Evolutionary conservation across 2,888 invertebrate species (phyloP).

Genomic region (Cremastinae sp.): DNA sequence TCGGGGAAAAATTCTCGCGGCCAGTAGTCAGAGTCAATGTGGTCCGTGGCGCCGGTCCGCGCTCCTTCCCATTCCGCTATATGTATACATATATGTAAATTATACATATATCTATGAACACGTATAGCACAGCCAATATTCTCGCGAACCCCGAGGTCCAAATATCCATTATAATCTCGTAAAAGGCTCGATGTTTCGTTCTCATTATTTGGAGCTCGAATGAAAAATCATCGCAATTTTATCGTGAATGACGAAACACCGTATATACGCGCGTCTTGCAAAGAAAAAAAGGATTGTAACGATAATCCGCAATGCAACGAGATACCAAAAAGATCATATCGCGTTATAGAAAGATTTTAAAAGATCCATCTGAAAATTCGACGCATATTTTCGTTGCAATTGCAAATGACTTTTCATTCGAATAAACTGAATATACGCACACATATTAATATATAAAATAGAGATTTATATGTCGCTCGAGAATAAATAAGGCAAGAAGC

Average conservation of each 20-base stretch:
- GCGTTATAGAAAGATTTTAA: too few species aligned
- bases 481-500: conserved; percentile 2
- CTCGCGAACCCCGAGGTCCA: conserved; percentile 56
- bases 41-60: conserved; percentile 47
- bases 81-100: conserved; percentile 9
- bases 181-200: conserved; percentile 17
- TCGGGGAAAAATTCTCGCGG: conserved; percentile 20
- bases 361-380: too few species aligned
- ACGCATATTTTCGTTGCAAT: too few species aligned
- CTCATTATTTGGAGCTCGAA: conserved; percentile 10
- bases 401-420: too few species aligned
- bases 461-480: conserved; percentile 12
- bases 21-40: conserved; percentile 59
- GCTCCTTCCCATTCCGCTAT: conserved; percentile 20
- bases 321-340: too few species aligned
- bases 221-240: conserved; percentile 12
- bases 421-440: not conserved
- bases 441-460: too few species aligned
- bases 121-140: conserved; percentile 42
- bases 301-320: not conserved
- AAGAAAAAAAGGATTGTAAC: not conserved
- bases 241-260: not conserved
- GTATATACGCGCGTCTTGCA: not conserved
- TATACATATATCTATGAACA: conserved; percentile 3
- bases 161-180: conserved; percentile 36